These are phyloP conservation scores for Helobdella robusta DNA, from an alignment of 2,888 invertebrate species.

Conservation along the genomic window DNA sequence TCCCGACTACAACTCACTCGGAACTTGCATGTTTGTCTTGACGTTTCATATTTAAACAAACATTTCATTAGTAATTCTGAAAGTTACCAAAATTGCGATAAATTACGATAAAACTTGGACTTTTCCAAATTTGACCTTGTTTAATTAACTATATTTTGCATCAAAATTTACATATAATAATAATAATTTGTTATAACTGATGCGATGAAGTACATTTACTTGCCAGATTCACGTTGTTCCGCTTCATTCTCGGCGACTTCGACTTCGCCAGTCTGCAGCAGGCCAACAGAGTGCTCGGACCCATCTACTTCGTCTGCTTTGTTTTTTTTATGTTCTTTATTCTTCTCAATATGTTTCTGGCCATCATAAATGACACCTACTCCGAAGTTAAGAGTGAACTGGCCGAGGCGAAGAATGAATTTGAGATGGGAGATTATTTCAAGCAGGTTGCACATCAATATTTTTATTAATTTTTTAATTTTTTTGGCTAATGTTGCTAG, in stretches of 20 bases:
- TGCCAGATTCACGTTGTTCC: constrained; percentile 59
- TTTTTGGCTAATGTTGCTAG: no score
- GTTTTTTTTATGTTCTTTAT: constrained; percentile 71
- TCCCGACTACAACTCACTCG: constrained; percentile 55
- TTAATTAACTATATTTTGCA: not conserved
- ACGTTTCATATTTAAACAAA: not conserved
- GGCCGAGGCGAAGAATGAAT: constrained; percentile 53
- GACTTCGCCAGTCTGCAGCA: constrained; percentile 61
- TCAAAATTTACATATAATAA: not conserved
- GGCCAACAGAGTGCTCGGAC: constrained; percentile 62
- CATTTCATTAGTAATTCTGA: no score
- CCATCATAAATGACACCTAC: constrained; percentile 70
- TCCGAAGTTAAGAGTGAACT: constrained; percentile 64
- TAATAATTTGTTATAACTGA: not conserved
- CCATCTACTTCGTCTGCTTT: constrained; percentile 65
- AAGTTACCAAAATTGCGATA: no score
- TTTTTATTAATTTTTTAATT: not conserved
- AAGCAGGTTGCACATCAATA: constrained; percentile 46
- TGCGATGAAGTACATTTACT: not conserved
- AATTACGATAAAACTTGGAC: not conserved
- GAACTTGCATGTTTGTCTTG: constrained; percentile 33
- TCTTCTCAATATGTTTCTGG: constrained; percentile 69
- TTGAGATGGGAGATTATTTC: constrained; percentile 58
- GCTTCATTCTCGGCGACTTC: constrained; percentile 68
- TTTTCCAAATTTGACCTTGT: not conserved